Base-by-base conservation (phyloP, 2,888 invertebrate genomes). In the Acronicta aceris region DNA sequence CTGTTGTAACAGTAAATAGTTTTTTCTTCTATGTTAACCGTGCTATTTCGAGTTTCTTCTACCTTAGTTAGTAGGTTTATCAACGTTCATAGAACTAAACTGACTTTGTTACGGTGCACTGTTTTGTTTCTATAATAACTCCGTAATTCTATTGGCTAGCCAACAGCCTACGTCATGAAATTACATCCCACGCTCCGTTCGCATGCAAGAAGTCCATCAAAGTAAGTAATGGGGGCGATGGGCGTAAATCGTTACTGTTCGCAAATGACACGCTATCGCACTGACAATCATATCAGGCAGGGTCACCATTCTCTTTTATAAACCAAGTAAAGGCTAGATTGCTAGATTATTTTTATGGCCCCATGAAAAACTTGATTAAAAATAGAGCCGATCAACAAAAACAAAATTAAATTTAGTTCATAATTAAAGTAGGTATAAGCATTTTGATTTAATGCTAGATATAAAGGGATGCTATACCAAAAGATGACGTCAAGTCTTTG, bases 161-260 rank as follows among this genome's bases (percentile, higher is more conserved):
- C 33, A 65, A 53, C 49, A 53, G 40, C 45, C 15, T 33, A 61
- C 66, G 51, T 61, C 71, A 70, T 30, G 47, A 66, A 42, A 54
- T 51, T 47, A 61, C 61, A 47, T 54, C 38, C 25, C 50, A 71
- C 50, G 53, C 33, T 65, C 38, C 27, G 57, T 17, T 66, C 47
- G 62, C 69, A 70, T 70, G 69, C 57, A 71, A 70, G 71, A 61
- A 61, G 47, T 61, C 71, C 53, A 70, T 70, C 61, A 71, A 54
- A 61, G 17, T 61, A 42, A 36, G 54, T 70, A 71, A 70, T 66
- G 54, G 63, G n/a, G 47, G 54, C 66, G 47, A 51, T 61, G 71
- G 62, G 67, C 66, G 69, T 71, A 57, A 66, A 55, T 71, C 71
- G 71, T 45, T 46, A 38, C 66, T 50, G 53, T 57, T 66, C 57